Evolutionary conservation across 1,140 invertebrate species (phyloP), one percentile per base, ranked within the genome.

Genomic region (Ips nitidus): DNA sequence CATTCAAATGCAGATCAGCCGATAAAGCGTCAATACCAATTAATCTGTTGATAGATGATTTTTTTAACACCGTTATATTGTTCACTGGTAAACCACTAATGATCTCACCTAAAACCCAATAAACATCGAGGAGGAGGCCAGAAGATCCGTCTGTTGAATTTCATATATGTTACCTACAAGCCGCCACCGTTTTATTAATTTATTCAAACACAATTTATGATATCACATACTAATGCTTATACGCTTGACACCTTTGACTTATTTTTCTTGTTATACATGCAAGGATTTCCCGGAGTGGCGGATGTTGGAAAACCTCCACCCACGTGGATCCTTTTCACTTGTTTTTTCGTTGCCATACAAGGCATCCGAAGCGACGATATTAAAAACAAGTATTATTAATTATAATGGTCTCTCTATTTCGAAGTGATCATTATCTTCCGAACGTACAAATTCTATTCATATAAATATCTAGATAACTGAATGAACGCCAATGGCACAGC

Each of bases 401-500:
- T 50, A 50, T 50, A 8, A 50, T 22, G 45, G 22, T 8, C 45
- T 50, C 22, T 50, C 45, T 50, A 50, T 3, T 50, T 50, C 3
- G 22, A 8, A 1, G 7, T 22, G 45, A 50, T 50, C 45, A 22
- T 50, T 50, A 50, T 50, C 45, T 8, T 3, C 7, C 2, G 22
- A 50, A 50, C 45, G 45, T 22, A 50, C 22, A 50, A 8, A 8
- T 50, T 3, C 6, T 50, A 50, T 50, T 50, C 22, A 50, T 50
- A 22, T 50, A 50, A 50, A 8, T 50, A 6, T 8, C 45, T 50
- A 50, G 45, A 50, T 22, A 50, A 56, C 2, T 47, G 42, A 61
- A 65, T 56, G 66, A 68, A 70, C 68, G 68, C 62, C 60, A 64
- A 60, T 70, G 68, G 68, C 41, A 36, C 37, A 38, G 38, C 4